Percentiles rank a stretch among this genome's conserved stretches.
These are phyloP conservation scores for Drosophila albomicans DNA, from an alignment of 1,140 invertebrate genomes.

Conservation along the genomic window DNA sequence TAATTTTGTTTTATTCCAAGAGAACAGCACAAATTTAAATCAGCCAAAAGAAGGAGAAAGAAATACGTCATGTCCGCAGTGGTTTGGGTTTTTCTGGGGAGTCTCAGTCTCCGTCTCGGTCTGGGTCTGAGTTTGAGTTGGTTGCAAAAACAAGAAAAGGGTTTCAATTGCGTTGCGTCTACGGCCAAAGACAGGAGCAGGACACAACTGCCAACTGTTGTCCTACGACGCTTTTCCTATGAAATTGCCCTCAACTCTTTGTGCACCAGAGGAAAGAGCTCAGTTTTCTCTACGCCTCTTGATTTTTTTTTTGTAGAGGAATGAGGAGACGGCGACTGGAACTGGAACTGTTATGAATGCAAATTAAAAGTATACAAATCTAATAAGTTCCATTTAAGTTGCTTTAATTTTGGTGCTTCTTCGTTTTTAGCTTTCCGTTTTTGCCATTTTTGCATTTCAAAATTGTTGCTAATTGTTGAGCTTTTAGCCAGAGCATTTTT, in stretches of 20 bases:
- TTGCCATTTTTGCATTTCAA: slow-evolving; percentile 70
- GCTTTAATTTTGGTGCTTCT: slow-evolving; percentile 68
- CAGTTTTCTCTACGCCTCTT: neutral
- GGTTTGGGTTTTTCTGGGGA: slow-evolving; percentile 3
- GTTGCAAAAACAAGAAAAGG: slow-evolving; percentile 71
- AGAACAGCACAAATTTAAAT: slow-evolving; percentile 78
- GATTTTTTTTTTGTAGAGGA: neutral
- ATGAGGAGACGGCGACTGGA: neutral
- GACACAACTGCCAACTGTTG: slow-evolving; percentile 57
- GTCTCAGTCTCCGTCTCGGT: neutral
- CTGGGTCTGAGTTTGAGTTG: slow-evolving; percentile 2
- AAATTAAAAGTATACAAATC: slow-evolving; percentile 84
- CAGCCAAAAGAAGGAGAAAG: slow-evolving; percentile 50
- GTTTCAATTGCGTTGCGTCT: slow-evolving; percentile 53
- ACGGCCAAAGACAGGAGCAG: slow-evolving; percentile 30
- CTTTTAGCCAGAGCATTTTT: slow-evolving; percentile 80
- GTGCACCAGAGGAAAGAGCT: neutral
- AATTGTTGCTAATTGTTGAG: slow-evolving; percentile 83
- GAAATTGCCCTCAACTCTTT: slow-evolving; percentile 45
- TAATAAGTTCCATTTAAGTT: slow-evolving; percentile 83
- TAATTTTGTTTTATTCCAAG: slow-evolving; percentile 80
- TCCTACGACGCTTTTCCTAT: slow-evolving; percentile 45
- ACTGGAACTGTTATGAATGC: slow-evolving; percentile 78
- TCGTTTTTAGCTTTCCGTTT: slow-evolving; percentile 39
- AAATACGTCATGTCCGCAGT: slow-evolving; percentile 76